Evolutionary conservation across 2,797 vertebrate genomes (phyloP).

Genomic region (Aphelocoma californica): DNA sequence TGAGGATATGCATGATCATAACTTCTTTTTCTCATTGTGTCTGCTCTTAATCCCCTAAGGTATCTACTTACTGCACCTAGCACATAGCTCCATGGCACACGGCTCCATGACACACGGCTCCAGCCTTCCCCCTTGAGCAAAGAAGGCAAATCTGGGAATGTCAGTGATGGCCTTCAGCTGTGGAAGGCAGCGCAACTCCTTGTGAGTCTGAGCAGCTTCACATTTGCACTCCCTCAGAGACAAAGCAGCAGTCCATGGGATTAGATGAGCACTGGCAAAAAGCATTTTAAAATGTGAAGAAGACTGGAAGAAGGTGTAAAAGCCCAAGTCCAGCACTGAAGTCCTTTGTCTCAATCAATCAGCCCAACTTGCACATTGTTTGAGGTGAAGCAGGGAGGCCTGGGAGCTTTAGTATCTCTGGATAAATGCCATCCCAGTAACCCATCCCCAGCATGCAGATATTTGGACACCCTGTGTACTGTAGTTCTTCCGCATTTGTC

Average conservation of each 20-base stretch:
- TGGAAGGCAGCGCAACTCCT: not conserved
- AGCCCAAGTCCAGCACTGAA: not conserved
- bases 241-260: not conserved
- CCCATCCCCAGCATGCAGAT: not conserved
- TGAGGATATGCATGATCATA: not conserved
- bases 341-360: not conserved
- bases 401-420: not conserved
- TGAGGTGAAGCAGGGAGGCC: not conserved
- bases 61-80: not conserved
- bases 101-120: not conserved
- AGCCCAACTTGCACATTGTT: not conserved
- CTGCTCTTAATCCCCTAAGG: not conserved
- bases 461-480: not conserved
- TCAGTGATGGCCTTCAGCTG: accelerated
- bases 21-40: not conserved
- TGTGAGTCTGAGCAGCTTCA: not conserved
- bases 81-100: not conserved
- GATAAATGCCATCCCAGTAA: not conserved
- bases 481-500: not conserved
- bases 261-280: not conserved
- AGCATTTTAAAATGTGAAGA: not conserved
- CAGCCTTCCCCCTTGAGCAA: not conserved
- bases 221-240: not conserved
- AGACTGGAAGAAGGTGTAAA: not conserved
- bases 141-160: not conserved